A percentile compares a stretch with the other conserved stretches of the same genome.
These are phyloP conservation scores for Numida meleagris DNA, from an alignment of 2,113 vertebrate species.

Conservation along the genomic window DNA sequence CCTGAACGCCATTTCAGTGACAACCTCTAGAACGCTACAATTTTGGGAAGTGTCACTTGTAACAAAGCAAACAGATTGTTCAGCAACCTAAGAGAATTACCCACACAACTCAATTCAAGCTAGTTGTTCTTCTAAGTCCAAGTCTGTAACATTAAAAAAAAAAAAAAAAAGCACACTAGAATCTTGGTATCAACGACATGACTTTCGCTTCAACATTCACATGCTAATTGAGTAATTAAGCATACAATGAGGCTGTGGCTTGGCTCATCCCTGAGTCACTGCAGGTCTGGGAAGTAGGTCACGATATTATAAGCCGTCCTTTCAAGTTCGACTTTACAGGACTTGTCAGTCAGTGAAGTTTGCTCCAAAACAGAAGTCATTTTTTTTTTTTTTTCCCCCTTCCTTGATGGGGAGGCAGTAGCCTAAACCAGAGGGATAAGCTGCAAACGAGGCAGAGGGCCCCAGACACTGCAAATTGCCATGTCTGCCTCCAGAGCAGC, in stretches of 20 bases:
- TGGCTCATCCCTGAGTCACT: neutral
- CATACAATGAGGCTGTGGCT: fast-evolving
- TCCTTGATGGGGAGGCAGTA: neutral
- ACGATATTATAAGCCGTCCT: neutral
- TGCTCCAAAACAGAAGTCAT: too few relatives aligned
- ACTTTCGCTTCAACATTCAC: neutral
- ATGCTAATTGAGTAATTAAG: neutral
- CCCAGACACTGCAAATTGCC: too few relatives aligned
- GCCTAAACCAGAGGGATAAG: neutral
- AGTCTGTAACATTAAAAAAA: too few relatives aligned
- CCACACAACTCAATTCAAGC: neutral
- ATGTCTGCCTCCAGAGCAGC: neutral
- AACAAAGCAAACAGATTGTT: too few relatives aligned
- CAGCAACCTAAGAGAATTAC: neutral
- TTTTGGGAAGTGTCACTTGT: neutral
- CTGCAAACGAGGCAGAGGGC: neutral
- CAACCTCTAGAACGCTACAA: neutral
- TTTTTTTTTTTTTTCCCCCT: too few relatives aligned
- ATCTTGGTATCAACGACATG: neutral
- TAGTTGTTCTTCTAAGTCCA: neutral
- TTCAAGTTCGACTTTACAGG: neutral
- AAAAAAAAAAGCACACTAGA: neutral
- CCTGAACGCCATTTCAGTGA: neutral
- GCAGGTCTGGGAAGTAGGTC: neutral
- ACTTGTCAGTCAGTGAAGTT: neutral